These are phyloP conservation scores for Harpalus rufipes DNA, from an alignment of 2,888 invertebrate genomes.

Conservation along the genomic window DNA sequence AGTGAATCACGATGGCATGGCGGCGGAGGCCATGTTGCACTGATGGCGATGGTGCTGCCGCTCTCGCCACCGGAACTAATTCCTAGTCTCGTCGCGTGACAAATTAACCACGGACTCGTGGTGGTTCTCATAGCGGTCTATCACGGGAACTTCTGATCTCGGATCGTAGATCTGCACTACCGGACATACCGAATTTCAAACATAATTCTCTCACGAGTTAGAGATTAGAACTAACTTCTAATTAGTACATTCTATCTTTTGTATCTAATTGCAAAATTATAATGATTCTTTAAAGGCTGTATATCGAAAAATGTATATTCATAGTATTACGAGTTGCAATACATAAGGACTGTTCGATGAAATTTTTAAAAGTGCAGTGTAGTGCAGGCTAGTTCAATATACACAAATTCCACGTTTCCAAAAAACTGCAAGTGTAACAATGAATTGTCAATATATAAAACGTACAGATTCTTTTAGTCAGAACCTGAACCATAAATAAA, in stretches of 20 bases:
- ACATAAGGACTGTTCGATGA: no score
- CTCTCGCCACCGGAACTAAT: conserved; percentile 32
- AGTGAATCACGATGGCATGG: conserved; percentile 32
- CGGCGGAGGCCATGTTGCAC: conserved; percentile 17
- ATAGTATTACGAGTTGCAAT: no score
- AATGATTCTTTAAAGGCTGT: neutral
- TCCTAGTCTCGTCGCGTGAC: conserved; percentile 44
- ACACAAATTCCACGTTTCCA: no score
- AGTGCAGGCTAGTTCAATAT: no score
- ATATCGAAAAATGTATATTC: neutral
- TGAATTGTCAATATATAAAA: no score
- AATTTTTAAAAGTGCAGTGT: no score
- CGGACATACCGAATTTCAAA: conserved; percentile 24
- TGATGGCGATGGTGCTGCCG: conserved; percentile 32
- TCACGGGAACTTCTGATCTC: conserved; percentile 28
- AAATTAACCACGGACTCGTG: conserved; percentile 31
- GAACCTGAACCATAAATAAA: no score
- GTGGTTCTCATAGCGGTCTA: conserved; percentile 17
- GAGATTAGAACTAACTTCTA: neutral
- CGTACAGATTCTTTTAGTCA: no score
- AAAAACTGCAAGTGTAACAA: no score
- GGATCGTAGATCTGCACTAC: conserved; percentile 27
- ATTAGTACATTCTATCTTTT: neutral
- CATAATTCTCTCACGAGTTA: conserved; percentile 20
- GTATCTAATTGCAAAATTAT: neutral